Evolutionary conservation across 2,797 vertebrate species (phyloP).

Genomic region (Bovichtus variegatus): DNA sequence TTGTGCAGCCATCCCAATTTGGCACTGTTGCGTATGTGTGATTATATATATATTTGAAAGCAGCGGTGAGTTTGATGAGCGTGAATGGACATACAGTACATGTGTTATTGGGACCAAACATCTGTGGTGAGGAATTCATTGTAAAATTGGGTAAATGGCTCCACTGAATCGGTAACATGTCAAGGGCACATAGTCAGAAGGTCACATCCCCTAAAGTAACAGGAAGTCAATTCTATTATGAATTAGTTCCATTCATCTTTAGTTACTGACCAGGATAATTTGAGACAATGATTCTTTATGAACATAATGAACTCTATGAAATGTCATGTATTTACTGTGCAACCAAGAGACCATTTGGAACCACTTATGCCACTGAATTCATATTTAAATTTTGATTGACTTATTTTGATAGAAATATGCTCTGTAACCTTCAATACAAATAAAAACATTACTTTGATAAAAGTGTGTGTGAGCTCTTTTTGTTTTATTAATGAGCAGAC

Average conservation of each 20-base stretch:
- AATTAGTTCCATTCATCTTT: slow-evolving; percentile 5
- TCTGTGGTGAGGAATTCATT: slow-evolving; percentile 5
- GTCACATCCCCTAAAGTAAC: slow-evolving; percentile 4
- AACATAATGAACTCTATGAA: slow-evolving; percentile 8
- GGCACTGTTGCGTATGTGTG: slow-evolving; percentile 29
- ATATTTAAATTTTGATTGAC: slow-evolving; percentile 58
- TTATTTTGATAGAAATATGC: slow-evolving; percentile 62
- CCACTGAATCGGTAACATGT: slow-evolving; percentile 46
- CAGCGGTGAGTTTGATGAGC: slow-evolving; percentile 2
- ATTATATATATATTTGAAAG: slow-evolving; percentile 14
- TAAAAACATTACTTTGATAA: slow-evolving; percentile 68
- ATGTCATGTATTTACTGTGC: slow-evolving; percentile 37
- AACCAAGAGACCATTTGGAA: slow-evolving; percentile 18
- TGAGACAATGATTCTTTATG: slow-evolving; percentile 3
- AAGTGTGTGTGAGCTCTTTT: slow-evolving; percentile 27
- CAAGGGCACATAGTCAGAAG: slow-evolving; percentile 61
- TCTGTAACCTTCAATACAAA: slow-evolving; percentile 75
- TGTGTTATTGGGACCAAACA: slow-evolving; percentile 45
- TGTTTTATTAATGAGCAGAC: neutral
- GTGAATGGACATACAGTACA: slow-evolving; percentile 21
- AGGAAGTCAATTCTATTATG: neutral
- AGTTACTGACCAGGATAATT: slow-evolving; percentile 15
- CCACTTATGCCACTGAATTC: slow-evolving; percentile 33
- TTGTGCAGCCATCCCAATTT: slow-evolving; percentile 22
- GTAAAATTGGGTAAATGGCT: slow-evolving; percentile 29